A percentile compares a stretch with the other conserved stretches of the same genome.
Evolutionary conservation across 2,888 invertebrate genomes (phyloP).

Genomic region (Phorcus lineatus): DNA sequence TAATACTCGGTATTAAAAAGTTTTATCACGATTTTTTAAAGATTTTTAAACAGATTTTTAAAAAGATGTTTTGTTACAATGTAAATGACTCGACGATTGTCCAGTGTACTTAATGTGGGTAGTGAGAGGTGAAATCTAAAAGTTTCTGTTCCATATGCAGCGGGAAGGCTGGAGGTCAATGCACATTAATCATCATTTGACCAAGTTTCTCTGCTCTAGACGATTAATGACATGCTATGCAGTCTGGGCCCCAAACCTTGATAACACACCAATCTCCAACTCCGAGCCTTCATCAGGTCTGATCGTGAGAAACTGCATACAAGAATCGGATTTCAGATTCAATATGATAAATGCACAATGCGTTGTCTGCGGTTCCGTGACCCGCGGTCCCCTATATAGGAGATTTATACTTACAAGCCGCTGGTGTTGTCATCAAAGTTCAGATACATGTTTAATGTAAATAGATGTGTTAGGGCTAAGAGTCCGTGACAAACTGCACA

Average conservation of each 20-base stretch:
- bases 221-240: no score
- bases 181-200: no score
- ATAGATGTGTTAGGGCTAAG: neutral
- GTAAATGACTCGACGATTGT: no score
- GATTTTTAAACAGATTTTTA: no score
- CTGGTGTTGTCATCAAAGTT: neutral
- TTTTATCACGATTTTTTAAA: no score
- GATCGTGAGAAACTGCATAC: conserved; percentile 14
- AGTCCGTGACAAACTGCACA: neutral
- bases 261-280: neutral
- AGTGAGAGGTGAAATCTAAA: no score
- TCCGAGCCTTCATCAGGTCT: neutral
- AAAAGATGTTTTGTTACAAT: no score
- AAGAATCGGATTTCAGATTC: neutral
- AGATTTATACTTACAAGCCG: neutral
- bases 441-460: neutral
- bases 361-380: neutral
- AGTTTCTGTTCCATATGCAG: no score
- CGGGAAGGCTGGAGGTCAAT: no score
- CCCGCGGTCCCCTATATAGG: neutral
- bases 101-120: no score
- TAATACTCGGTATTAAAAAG: no score
- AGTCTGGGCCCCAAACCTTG: neutral
- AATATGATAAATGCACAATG: conserved; percentile 15
- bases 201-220: no score